These are phyloP conservation scores for Lacerta viridis DNA, from an alignment of 2,797 vertebrate species.

Conservation along the genomic window DNA sequence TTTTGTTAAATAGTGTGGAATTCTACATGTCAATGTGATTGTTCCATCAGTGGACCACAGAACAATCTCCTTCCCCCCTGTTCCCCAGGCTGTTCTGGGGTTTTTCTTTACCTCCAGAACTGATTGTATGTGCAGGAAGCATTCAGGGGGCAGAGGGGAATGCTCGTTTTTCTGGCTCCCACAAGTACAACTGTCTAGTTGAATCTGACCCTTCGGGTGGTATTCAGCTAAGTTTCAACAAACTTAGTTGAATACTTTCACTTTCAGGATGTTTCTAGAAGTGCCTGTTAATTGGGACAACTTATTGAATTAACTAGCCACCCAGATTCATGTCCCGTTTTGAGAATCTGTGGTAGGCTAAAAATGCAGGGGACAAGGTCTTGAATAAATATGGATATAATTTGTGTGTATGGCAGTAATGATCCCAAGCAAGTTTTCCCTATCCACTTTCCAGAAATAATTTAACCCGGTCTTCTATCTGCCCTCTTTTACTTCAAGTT, in stretches of 20 bases:
- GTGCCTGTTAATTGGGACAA: neutral
- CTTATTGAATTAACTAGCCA: neutral
- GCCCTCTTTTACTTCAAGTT: neutral
- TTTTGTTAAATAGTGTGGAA: no score
- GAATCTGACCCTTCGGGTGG: no score
- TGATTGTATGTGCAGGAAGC: no score
- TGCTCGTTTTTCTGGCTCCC: no score
- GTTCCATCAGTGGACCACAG: no score
- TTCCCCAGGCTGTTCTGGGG: no score
- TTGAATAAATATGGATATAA: neutral
- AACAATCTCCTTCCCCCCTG: no score
- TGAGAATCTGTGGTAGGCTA: neutral
- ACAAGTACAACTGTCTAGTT: no score
- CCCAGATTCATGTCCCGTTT: neutral
- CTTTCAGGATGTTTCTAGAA: neutral
- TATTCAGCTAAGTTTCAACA: no score
- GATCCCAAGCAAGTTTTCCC: neutral
- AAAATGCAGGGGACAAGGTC: neutral
- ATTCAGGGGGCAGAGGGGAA: no score
- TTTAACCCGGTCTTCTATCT: neutral
- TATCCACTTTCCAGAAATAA: neutral
- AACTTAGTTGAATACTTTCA: neutral
- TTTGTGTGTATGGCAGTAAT: neutral
- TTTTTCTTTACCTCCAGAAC: no score
- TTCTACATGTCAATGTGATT: no score